These are phyloP conservation scores for Megathymus violae DNA, from an alignment of 1,140 invertebrate species.

Conservation along the genomic window DNA sequence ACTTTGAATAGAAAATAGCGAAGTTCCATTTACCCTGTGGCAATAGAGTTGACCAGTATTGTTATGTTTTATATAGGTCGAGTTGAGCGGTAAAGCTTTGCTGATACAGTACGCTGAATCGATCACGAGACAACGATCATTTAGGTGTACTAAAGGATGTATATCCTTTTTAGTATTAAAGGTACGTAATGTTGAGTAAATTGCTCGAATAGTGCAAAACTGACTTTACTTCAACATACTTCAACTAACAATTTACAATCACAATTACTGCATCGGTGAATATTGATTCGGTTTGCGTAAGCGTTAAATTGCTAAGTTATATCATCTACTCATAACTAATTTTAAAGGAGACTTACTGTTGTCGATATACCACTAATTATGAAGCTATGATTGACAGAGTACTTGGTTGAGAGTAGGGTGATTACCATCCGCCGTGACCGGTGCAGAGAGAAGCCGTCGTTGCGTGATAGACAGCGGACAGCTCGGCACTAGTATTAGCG, in stretches of 20 bases:
- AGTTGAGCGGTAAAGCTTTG: neutral
- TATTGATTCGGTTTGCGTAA: too few relatives aligned
- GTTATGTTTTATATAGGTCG: neutral
- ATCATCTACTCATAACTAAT: too few relatives aligned
- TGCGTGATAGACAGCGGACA: conserved; percentile 53
- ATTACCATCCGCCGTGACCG: conserved; percentile 48
- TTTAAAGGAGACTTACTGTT: conserved; percentile 3
- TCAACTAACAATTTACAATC: too few relatives aligned
- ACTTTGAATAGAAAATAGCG: conserved; percentile 35
- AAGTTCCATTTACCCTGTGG: conserved; percentile 23
- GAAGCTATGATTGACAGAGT: conserved; percentile 46
- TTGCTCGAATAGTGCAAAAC: too few relatives aligned
- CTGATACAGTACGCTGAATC: neutral
- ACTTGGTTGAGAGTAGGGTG: conserved; percentile 51
- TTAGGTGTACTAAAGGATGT: too few relatives aligned
- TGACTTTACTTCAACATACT: too few relatives aligned
- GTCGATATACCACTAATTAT: conserved; percentile 12
- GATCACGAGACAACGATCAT: neutral
- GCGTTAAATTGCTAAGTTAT: too few relatives aligned
- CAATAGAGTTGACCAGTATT: neutral
- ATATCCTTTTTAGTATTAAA: too few relatives aligned
- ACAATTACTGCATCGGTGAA: too few relatives aligned
- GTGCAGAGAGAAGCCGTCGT: conserved; percentile 57
- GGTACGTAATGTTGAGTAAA: too few relatives aligned
- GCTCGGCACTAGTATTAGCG: conserved; percentile 33